Evolutionary conservation across 1,140 invertebrate species (phyloP), one percentile per base, ranked within the genome.

Genomic region (Mamestra configurata): DNA sequence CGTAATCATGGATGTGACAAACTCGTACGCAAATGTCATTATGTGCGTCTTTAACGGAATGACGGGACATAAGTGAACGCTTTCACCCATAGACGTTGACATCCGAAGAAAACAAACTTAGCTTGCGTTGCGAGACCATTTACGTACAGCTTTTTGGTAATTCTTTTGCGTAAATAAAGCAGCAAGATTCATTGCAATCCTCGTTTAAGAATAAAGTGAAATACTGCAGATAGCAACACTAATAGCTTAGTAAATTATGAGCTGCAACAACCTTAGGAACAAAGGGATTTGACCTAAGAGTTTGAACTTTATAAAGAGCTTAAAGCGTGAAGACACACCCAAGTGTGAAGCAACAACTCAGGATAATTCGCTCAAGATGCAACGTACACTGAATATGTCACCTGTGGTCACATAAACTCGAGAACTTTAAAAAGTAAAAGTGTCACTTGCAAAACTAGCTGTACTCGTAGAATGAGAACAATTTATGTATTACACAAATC

Each of bases 401-500:
- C 13, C 37, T 18, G n/a, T 66, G 1, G 35, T 13, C 37, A 43
- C 20, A 68, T 8, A 68, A 31, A 71, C n/a, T 53, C 49, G 35
- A 5, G 66, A 53, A 27, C 15, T 51, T 51, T 46, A 49, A 53
- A n/a, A 55, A 90, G 88, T 90, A 93, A 93, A 93, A 92, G 88
- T 92, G 85, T 89, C 84, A 89, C 83, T 89, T 85, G 88, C 84
- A 85, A 88, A 88, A 90, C 86, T 55, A 57, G 13, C 31, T 79
- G 53, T 10, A 51, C 57, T 46, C 18, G 76, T 57, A 31, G 8
- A 71, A 71, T 53, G 27, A 20, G 46, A 53, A 71, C 68, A 53
- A 13, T 71, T 71, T 18, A 71, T 35, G 22, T 27, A 46, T 71
- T 53, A 71, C 49, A 71, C 46, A 53, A 71, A 53, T 27, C 24